Conservation (phyloP, 2,888 invertebrate species). For the Melipona beecheii region DNA sequence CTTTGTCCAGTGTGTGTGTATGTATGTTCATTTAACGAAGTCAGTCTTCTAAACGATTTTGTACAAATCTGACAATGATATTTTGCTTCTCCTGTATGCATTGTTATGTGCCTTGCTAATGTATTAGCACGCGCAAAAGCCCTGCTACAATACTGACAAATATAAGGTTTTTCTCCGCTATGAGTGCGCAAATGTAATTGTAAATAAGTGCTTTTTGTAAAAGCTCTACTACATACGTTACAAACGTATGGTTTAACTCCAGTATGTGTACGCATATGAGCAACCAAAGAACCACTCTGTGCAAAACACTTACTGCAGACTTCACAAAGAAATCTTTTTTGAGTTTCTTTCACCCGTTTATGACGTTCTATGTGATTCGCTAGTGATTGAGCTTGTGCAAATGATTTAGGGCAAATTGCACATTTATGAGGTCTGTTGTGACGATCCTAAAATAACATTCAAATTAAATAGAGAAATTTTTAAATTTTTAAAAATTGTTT, state of each 20-base stretch:
- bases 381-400: slow-evolving; percentile 79
- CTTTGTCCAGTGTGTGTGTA: slow-evolving; percentile 82
- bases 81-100: slow-evolving; percentile 82
- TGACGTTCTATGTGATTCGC: slow-evolving; percentile 81
- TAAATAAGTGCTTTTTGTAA: slow-evolving; percentile 81
- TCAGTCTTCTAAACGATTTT: slow-evolving; percentile 80
- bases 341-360: slow-evolving; percentile 78
- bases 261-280: slow-evolving; percentile 82
- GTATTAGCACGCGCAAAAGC: slow-evolving; percentile 81
- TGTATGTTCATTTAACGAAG: slow-evolving; percentile 81
- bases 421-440: slow-evolving; percentile 78
- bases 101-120: slow-evolving; percentile 80
- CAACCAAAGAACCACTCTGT: slow-evolving; percentile 80
- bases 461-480: neutral
- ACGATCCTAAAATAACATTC: slow-evolving; percentile 73
- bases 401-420: slow-evolving; percentile 79
- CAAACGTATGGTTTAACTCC: slow-evolving; percentile 81
- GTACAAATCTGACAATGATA: slow-evolving; percentile 81
- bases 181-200: slow-evolving; percentile 80
- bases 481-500: neutral
- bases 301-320: slow-evolving; percentile 82
- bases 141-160: slow-evolving; percentile 81
- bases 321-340: slow-evolving; percentile 80
- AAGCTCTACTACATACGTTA: slow-evolving; percentile 79
- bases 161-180: slow-evolving; percentile 81